These are phyloP conservation scores for Zosterops japonicus DNA, from an alignment of 2,113 vertebrate genomes.

Conservation along the genomic window DNA sequence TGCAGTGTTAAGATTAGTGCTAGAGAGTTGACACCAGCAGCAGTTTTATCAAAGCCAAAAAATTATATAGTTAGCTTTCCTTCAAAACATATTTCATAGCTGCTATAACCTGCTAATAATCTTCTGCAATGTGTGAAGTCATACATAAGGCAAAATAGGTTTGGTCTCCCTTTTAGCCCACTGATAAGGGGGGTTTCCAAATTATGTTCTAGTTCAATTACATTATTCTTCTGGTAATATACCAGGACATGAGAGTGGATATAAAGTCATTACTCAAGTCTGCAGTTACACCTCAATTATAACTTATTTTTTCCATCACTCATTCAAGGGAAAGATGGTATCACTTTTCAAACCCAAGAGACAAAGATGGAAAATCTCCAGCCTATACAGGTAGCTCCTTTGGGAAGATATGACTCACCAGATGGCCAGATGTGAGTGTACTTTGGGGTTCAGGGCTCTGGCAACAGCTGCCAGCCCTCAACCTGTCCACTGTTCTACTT, in stretches of 20 bases:
- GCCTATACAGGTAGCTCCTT: neutral
- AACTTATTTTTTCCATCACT: neutral
- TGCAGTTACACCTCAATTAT: neutral
- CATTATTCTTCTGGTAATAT: neutral
- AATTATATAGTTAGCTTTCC: neutral
- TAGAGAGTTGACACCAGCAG: neutral
- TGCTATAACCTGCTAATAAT: neutral
- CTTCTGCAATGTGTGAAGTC: neutral
- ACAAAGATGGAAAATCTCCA: neutral
- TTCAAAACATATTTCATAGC: neutral
- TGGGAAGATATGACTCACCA: neutral
- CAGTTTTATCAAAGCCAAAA: neutral
- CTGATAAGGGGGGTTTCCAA: neutral
- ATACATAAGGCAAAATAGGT: neutral
- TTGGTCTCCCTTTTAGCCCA: neutral
- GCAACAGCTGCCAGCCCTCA: neutral
- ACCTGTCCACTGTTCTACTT: neutral
- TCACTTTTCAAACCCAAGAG: neutral
- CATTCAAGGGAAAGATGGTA: neutral
- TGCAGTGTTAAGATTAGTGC: neutral
- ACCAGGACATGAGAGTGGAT: neutral
- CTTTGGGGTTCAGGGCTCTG: neutral
- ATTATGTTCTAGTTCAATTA: neutral
- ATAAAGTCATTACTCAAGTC: neutral
- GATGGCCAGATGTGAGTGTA: neutral